A percentile compares a stretch with the other conserved stretches of the same genome.
Conservation (phyloP, 2,113 vertebrate genomes). For the Gila orcuttii region DNA sequence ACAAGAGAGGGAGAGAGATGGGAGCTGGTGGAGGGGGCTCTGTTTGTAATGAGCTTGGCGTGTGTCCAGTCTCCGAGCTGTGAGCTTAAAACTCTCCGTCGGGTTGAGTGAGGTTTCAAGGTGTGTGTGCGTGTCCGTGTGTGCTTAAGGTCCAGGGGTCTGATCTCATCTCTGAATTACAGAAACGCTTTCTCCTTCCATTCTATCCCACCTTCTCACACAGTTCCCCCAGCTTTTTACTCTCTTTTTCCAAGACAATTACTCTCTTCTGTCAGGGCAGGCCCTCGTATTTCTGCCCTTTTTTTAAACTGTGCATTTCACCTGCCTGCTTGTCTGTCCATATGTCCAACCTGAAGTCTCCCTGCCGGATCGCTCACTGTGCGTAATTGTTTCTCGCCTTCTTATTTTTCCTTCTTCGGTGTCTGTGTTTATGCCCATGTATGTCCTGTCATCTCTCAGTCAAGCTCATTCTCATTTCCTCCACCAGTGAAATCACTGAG, state of each 20-base stretch:
- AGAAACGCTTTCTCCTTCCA: slow-evolving; percentile 44
- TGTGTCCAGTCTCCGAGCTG: slow-evolving; percentile 52
- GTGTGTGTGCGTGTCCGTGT: slow-evolving; percentile 31
- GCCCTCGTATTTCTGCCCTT: slow-evolving; percentile 10
- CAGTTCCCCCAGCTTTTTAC: slow-evolving; percentile 3
- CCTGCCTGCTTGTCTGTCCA: neutral
- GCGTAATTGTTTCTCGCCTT: slow-evolving; percentile 31
- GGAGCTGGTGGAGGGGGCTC: slow-evolving; percentile 2
- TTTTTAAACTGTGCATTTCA: slow-evolving; percentile 31
- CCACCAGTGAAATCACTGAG: slow-evolving; percentile 39
- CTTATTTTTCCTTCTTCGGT: slow-evolving; percentile 31
- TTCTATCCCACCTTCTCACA: slow-evolving; percentile 4
- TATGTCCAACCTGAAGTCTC: slow-evolving; percentile 4
- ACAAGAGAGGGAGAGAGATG: slow-evolving; percentile 37
- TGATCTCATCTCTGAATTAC: slow-evolving; percentile 56
- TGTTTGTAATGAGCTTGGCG: slow-evolving; percentile 52
- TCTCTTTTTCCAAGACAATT: slow-evolving; percentile 47
- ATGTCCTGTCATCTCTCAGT: slow-evolving; percentile 38
- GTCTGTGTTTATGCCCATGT: slow-evolving; percentile 40
- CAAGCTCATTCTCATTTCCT: slow-evolving; percentile 37
- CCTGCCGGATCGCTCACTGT: neutral
- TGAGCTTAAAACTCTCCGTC: slow-evolving; percentile 42
- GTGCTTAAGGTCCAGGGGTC: slow-evolving; percentile 33
- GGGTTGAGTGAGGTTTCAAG: slow-evolving; percentile 35
- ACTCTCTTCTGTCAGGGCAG: slow-evolving; percentile 30